A percentile compares a stretch with the other conserved stretches of the same genome.
phyloP scores from a whole-genome alignment of 1,140 invertebrate species.

The Macrobrachium nipponense region DNA sequence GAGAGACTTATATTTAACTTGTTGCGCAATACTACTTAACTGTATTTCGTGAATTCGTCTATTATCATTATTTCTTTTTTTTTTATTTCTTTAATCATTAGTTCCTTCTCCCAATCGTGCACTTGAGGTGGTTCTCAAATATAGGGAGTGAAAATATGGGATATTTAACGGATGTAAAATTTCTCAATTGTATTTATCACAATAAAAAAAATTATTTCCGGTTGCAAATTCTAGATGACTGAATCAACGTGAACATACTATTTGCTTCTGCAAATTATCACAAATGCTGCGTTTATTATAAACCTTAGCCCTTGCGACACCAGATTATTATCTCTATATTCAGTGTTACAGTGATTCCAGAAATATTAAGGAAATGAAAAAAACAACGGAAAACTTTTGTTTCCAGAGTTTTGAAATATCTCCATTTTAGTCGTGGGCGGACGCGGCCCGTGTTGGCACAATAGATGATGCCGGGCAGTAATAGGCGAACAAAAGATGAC shows the following conservation, averaged over 20 bases:
- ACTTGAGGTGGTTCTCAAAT: too few species aligned
- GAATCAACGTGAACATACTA: not conserved
- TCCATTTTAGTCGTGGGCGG: not conserved
- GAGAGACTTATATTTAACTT: constrained; percentile 13
- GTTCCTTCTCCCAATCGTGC: too few species aligned
- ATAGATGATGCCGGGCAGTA: constrained; percentile 39
- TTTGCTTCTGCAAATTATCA: not conserved
- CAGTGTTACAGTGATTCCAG: too few species aligned
- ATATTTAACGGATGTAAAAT: too few species aligned
- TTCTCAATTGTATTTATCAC: too few species aligned
- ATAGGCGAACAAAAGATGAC: constrained; percentile 52
- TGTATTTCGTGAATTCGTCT: not conserved
- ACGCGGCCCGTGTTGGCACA: constrained; percentile 37
- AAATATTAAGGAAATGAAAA: not conserved
- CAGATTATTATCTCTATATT: too few species aligned
- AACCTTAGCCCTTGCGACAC: too few species aligned
- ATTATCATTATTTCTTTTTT: not conserved
- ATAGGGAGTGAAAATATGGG: too few species aligned
- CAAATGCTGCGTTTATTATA: too few species aligned
- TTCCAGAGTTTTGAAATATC: not conserved
- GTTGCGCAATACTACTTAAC: constrained; percentile 1
- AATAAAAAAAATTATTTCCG: too few species aligned
- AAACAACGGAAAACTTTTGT: not conserved
- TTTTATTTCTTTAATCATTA: too few species aligned
- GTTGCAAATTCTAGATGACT: too few species aligned